Evolutionary conservation across 2,113 vertebrate genomes (phyloP), one percentile per base, ranked within the genome.

Genomic region (Chunga burmeisteri): DNA sequence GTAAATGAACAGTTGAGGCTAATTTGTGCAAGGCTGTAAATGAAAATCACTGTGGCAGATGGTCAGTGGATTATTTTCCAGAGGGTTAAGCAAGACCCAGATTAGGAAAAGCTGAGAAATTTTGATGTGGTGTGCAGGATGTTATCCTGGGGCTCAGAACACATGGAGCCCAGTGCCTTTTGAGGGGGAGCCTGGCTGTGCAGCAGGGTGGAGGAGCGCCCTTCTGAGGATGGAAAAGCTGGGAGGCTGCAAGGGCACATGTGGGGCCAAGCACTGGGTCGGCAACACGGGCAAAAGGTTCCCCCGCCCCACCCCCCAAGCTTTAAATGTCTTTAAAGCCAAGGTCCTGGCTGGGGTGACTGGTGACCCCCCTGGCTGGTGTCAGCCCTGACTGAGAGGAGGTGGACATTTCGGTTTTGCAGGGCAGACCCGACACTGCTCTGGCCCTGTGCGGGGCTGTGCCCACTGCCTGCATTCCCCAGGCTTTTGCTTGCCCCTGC

Each of bases 51-150:
- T 32, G 87, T 46, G 66, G 81, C 96, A 96, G 96, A 96, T 95
- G 94, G 95, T 63, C 93, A 88, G 53, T 68, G 74, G 96, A 95
- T 97, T 97, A 90, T 88, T 95, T 96, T 93, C 91, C 91, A 85
- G 87, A 65, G 83, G 52, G 93, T 61, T 94, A 91, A 93, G 81
- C 87, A 93, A 96, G 93, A 84, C 53, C 44, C 27, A 95, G 84
- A 95, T 96, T 75, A 95, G 84, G 73, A 93, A 91, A 81, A 84
- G 16, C 38, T 74, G 73, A 86, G 77, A 87, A 96, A 96, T 81
- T 95, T 91, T 61, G 52, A 40, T 49, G 93, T 61, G 34, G 42
- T 3, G 0, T 36, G 53, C 78, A 75, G 84, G 52, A 56, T 3
- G 0, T 49, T 68, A 26, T 26, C 27, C 40, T n/a, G 40, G 14